phyloP scores from a whole-genome alignment of 1,140 invertebrate genomes.

The Meteorus sp. region DNA sequence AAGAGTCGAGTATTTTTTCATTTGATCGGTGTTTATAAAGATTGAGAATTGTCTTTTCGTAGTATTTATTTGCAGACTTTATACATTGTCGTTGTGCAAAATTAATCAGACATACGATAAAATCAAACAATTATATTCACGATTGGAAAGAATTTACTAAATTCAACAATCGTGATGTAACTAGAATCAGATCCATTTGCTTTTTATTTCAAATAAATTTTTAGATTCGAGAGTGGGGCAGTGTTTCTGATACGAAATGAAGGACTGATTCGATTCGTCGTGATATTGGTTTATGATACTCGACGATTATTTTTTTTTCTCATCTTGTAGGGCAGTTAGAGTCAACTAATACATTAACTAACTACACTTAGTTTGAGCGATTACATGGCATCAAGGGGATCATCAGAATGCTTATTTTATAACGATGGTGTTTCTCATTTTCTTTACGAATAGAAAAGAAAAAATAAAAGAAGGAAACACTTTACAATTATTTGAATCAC shows the following conservation, averaged over 20 bases:
- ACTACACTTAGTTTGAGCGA: constrained; percentile 51
- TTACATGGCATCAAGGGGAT: constrained; percentile 48
- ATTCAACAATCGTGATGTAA: too few relatives aligned
- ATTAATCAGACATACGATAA: neutral
- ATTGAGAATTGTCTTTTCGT: neutral
- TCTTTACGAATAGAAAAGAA: too few relatives aligned
- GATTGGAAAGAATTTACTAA: too few relatives aligned
- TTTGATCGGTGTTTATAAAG: neutral
- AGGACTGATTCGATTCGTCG: constrained; percentile 1
- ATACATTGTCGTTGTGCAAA: neutral
- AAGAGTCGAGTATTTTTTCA: neutral
- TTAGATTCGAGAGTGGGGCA: constrained; percentile 19
- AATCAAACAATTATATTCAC: neutral
- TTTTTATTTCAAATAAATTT: too few relatives aligned
- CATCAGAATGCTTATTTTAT: constrained; percentile 31
- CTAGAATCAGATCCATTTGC: too few relatives aligned
- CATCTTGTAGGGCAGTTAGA: constrained; percentile 25
- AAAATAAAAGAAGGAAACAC: too few relatives aligned
- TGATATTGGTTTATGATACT: constrained; percentile 10
- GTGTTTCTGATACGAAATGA: constrained; percentile 5
- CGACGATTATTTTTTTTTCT: constrained; percentile 19
- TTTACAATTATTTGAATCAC: constrained; percentile 25
- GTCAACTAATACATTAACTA: constrained; percentile 33
- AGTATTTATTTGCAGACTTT: neutral
- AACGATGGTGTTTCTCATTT: constrained; percentile 2